Evolutionary conservation across 1,140 invertebrate species (phyloP), one percentile per base, ranked within the genome.

Genomic region (Brachionus angularis): DNA sequence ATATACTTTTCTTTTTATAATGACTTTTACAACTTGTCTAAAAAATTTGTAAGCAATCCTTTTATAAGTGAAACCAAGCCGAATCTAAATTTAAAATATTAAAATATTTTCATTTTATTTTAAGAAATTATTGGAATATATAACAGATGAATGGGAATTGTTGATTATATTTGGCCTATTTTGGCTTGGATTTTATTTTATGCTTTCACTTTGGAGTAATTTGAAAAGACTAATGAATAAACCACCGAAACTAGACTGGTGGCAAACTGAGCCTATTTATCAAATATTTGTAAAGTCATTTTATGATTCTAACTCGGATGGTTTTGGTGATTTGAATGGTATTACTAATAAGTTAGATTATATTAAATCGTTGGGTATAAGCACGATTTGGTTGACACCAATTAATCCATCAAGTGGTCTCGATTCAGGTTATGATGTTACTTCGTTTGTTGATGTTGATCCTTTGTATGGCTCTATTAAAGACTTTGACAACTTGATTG

Each of bases 381-480:
- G 84, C 2, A 85, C 86, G 3, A 81, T 89, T 61, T 89, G 87
- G 86, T 77, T 91, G 29, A 88, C 87, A 23, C 87, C 88, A 1
- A 86, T 90, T 44, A 89, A 86, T 77, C 82, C 84, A 70, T 87
- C 86, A 0, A 86, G 86, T 0, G 86, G 87, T 83, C 79, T 82
- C 34, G 86, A 88, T 75, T 84, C 85, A 72, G 87, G 87, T 0
- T 88, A 89, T 74, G 88, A 88, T 72, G 85, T 88, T 53, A 58
- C 85, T 0, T 85, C 91, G 77, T 91, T 89, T 76, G 86, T 82
- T 61, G 79, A 84, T 5, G 84, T 93, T n/a, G 85, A 90, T 74
- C 78, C 85, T 0, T 81, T 85, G 44, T 88, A 88, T 73, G 90
- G 90, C 1, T 87, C 84, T 2, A 84, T 89, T 79, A 82, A 85